Percentiles rank a stretch among this genome's conserved stretches.
Conservation (phyloP, 2,113 vertebrate genomes). For the Caloenas nicobarica region DNA sequence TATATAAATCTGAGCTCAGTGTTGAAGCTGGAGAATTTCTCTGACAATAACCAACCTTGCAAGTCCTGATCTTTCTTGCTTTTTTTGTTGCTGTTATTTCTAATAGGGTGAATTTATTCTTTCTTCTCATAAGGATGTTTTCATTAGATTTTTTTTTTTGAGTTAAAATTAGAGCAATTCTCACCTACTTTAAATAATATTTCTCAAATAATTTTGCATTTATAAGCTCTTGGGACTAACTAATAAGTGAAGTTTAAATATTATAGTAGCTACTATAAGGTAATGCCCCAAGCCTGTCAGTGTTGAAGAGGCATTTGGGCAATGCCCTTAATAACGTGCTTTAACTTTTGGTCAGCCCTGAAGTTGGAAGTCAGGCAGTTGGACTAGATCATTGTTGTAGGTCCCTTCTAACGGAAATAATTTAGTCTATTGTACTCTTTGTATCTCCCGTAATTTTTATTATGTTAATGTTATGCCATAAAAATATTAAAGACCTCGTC, state of each 20-base stretch:
- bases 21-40: background rate
- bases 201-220: background rate
- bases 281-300: background rate
- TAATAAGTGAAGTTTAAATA: background rate
- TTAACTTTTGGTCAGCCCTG: background rate
- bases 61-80: background rate
- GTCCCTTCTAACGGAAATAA: background rate
- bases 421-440: background rate
- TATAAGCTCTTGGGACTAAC: background rate
- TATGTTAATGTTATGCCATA: background rate
- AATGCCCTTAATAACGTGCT: background rate
- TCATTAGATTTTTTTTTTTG: background rate
- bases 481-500: background rate
- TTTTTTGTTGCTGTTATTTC: background rate
- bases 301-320: background rate
- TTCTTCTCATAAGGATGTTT: background rate
- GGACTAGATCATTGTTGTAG: background rate
- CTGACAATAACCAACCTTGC: background rate
- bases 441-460: background rate
- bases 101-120: background rate
- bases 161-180: background rate
- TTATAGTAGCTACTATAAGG: background rate
- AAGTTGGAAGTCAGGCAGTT: background rate
- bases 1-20: background rate
- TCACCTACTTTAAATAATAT: background rate